Evolutionary conservation across 1,140 invertebrate species (phyloP).

Genomic region (Hylaeus volcanicus): DNA sequence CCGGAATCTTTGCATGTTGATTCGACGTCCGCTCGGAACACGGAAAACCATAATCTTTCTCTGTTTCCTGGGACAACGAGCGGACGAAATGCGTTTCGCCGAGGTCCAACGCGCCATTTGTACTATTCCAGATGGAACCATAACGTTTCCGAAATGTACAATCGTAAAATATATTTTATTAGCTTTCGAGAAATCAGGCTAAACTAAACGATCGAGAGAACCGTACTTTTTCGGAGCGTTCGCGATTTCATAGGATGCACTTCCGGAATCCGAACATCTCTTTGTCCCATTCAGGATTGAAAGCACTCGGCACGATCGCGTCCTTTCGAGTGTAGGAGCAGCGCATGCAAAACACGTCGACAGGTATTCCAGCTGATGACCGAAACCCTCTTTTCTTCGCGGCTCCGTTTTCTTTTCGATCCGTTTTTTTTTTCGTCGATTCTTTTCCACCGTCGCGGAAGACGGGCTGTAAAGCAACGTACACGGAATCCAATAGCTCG

Average conservation of each 20-base stretch:
- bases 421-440: neutral
- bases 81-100: neutral
- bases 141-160: no score
- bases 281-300: neutral
- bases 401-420: neutral
- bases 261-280: neutral
- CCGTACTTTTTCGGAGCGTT: no score
- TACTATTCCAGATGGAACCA: neutral
- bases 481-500: neutral
- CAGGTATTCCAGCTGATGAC: conserved; percentile 12
- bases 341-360: neutral
- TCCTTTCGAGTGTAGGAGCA: neutral
- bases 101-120: neutral
- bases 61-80: conserved; percentile 24
- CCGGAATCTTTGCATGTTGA: conserved; percentile 26
- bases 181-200: no score
- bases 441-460: neutral
- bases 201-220: no score
- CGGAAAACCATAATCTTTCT: conserved; percentile 38
- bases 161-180: no score
- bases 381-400: neutral
- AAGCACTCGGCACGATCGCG: neutral
- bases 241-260: neutral
- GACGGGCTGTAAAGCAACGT: neutral
- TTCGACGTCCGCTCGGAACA: conserved; percentile 13